Evolutionary conservation across 2,113 vertebrate genomes (phyloP), one percentile per base, ranked within the genome.

Genomic region (Dasyprocta punctata): DNA sequence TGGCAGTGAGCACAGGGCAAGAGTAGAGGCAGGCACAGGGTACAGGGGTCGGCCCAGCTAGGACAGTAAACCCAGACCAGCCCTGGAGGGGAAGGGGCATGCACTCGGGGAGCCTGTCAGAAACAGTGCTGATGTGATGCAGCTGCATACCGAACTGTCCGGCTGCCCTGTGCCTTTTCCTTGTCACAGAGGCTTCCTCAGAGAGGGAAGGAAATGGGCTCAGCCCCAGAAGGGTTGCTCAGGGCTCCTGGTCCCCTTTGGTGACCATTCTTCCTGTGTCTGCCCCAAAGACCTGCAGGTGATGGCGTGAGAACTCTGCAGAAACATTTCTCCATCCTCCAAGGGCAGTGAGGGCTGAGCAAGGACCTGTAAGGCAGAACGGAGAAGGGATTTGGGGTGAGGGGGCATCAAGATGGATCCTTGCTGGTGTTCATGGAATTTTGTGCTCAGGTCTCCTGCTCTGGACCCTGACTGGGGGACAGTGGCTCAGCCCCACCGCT

Each of bases 341-440:
- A 49, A 17, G 7, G 24, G 44, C 28, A 49, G 6, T 77, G 44
- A 14, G 44, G 26, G 28, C 44, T 14, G 12, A 33, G 26, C 47
- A 36, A 7, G 26, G 28, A 7, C 75, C 28, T 28, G 0, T 3
- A 78, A 26, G 75, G 16, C 28, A 33, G 73, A 28, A 7, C 14
- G 49, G 44, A 49, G 13, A 26, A 78, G 75, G 26, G 44, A 14
- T 78, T 33, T 30, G 24, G 9, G 20, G 22, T 28, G 14, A 60
- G 33, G 3, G 20, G 19, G 2, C 7, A 1, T 5, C 22, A 61
- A 36, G 5, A 7, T 7, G 10, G 3, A 22, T 33, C 36, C 24
- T 41, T 41, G 1, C 19, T 47, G 61, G 33, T 38, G 28, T 36
- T 65, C 41, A 49, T 19, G 22, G 4, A 11, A 10, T 86, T 65